These are phyloP conservation scores for Bergia puertoricense DNA, from an alignment of 92 coral and sea anemone genomes.

Conservation along the genomic window DNA sequence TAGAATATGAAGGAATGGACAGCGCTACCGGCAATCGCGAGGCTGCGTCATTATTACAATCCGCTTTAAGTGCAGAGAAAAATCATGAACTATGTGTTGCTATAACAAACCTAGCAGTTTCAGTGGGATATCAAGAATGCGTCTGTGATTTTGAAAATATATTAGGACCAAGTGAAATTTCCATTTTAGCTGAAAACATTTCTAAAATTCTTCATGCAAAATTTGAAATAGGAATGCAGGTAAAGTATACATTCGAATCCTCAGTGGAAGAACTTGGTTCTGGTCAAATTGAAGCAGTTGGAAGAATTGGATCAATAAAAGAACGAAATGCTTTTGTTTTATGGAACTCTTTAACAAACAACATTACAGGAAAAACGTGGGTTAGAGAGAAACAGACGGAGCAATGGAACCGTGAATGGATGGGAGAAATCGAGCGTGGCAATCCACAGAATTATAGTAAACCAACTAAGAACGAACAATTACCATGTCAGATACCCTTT, in stretches of 20 bases:
- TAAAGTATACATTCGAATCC: neutral
- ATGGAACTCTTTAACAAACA: too few species aligned
- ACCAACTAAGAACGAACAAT: neutral
- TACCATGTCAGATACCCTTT: constrained; percentile 10
- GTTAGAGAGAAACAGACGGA: too few species aligned
- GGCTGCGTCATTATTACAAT: neutral
- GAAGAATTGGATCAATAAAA: neutral
- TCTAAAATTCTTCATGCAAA: constrained; percentile 1
- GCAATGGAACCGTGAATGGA: too few species aligned
- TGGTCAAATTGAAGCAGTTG: constrained; percentile 17
- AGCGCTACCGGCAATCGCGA: constrained; percentile 1
- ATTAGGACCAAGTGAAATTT: neutral
- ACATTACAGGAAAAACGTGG: too few species aligned
- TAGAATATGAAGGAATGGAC: constrained; percentile 14
- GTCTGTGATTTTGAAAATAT: neutral
- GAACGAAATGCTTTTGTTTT: too few species aligned
- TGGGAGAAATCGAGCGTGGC: too few species aligned
- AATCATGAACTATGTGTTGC: neutral
- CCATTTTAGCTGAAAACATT: neutral
- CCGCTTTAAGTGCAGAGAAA: neutral
- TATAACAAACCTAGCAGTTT: neutral
- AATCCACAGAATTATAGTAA: neutral
- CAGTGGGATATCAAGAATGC: neutral
- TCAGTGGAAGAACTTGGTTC: neutral
- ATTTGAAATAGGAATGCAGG: neutral